A percentile compares a stretch with the other conserved stretches of the same genome.
Conservation (phyloP, 2,113 vertebrate genomes). For the Semnornis frantzii region DNA sequence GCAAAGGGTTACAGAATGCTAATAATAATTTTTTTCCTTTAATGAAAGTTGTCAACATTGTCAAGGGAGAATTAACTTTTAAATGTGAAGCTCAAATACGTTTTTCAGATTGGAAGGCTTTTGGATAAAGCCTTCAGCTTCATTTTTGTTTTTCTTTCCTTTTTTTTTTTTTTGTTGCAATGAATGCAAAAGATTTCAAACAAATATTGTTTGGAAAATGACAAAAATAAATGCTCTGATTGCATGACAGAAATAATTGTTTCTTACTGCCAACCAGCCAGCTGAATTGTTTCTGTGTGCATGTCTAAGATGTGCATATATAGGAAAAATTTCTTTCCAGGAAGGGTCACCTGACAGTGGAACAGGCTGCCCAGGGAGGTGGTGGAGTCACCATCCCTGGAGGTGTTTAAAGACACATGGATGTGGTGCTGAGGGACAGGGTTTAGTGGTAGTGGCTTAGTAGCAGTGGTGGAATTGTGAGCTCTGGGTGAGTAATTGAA, state of each 20-base stretch:
- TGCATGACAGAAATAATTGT: constrained; percentile 51
- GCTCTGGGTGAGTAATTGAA: too few species aligned
- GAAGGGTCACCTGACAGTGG: too few species aligned
- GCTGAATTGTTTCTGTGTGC: constrained; percentile 4
- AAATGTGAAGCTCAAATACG: constrained; percentile 61
- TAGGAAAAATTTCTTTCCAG: too few species aligned
- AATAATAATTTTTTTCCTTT: constrained; percentile 66
- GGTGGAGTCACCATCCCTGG: too few species aligned
- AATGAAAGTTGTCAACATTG: constrained; percentile 64
- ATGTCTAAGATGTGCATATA: background rate
- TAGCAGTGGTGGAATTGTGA: too few species aligned
- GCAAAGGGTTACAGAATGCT: constrained; percentile 73
- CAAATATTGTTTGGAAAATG: constrained; percentile 47
- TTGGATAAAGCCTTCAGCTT: background rate
- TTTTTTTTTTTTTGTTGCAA: background rate
- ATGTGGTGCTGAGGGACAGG: too few species aligned
- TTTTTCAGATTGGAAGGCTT: background rate
- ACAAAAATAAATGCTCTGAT: constrained; percentile 42
- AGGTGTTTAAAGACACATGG: too few species aligned
- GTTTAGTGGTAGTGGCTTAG: too few species aligned
- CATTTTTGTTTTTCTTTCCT: background rate
- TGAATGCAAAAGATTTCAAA: constrained; percentile 12
- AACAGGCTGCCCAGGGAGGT: too few species aligned
- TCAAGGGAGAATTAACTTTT: constrained; percentile 63
- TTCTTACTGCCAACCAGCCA: constrained; percentile 46